These are phyloP conservation scores for Alsophila aescularia DNA, from an alignment of 2,888 invertebrate genomes.

Conservation along the genomic window DNA sequence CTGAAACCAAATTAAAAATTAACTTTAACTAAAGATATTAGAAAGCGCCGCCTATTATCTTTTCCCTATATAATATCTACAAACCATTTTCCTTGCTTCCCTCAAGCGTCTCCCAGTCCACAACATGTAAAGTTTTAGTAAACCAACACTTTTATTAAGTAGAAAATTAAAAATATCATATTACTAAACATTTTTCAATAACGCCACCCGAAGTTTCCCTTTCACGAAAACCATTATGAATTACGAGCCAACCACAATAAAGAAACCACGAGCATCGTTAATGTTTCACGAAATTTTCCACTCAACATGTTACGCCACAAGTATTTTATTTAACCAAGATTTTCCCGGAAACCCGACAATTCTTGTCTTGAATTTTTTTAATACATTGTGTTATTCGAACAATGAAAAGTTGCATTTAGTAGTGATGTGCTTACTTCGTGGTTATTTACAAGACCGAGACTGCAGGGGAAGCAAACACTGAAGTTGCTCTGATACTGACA, in stretches of 20 bases:
- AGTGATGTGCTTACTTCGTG: background rate
- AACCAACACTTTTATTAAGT: background rate
- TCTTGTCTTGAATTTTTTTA: slow-evolving; percentile 14
- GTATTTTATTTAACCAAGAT: slow-evolving; percentile 17
- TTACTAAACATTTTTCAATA: slow-evolving; percentile 22
- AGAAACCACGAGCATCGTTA: slow-evolving; percentile 31
- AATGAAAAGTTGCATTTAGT: slow-evolving; percentile 2
- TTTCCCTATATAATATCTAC: too few species aligned
- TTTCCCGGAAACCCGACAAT: slow-evolving; percentile 17
- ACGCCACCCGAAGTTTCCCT: slow-evolving; percentile 14
- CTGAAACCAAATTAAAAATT: too few species aligned
- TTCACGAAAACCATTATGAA: slow-evolving; percentile 12
- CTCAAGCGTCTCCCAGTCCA: too few species aligned
- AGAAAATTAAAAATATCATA: slow-evolving; percentile 17
- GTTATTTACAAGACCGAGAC: too few species aligned
- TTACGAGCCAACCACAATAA: slow-evolving; percentile 24
- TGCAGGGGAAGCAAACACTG: too few species aligned
- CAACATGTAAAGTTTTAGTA: background rate
- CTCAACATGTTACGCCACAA: slow-evolving; percentile 23
- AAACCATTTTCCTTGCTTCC: too few species aligned
- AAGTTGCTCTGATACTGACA: too few species aligned
- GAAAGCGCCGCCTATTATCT: too few species aligned
- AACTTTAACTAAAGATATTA: too few species aligned
- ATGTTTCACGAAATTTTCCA: slow-evolving; percentile 30
- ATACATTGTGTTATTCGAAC: slow-evolving; percentile 9